Evolutionary conservation across 2,888 invertebrate genomes (phyloP), one percentile per base, ranked within the genome.

Genomic region (Stenodera caucasica): DNA sequence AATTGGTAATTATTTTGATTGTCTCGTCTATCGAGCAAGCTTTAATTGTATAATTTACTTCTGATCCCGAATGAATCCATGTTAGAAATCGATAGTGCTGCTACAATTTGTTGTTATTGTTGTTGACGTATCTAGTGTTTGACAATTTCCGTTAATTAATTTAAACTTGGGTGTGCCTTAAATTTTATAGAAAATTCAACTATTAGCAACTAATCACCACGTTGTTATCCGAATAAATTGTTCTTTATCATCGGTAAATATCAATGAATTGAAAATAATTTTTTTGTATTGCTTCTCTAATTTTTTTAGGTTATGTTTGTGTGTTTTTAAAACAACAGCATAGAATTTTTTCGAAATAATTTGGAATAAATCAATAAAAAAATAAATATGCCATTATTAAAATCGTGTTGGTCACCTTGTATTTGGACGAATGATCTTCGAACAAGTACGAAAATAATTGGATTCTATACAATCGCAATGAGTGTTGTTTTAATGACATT

Each of bases 381-480:
- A 15, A 18, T 9, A 18, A 86, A 78, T 75, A 92, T 92, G 91
- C 87, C 86, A 18, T 77, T 90, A 12, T 73, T 94, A 57, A 83
- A 88, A 71, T 89, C 92, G 0, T 94, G 92, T 78, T 94, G 94
- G 94, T 91, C 93, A 6, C 94, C 94, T 60, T 91, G 90, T 73
- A 89, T 94, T 73, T 94, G 93, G 91, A 89, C 90, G 45, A 88
- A 90, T 60, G 86, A 86, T 72, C 85, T 93, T 4, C 90, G 89
- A 77, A 84, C 86, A 30, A 94, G 92, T 9, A 89, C 90, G 74
- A 86, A 86, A 74, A 90, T 90, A 0, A 89, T 94, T 60, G 92
- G 92, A 0, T 87, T 85, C 23, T 95, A 95, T 73, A 90, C 93
- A 0, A 84, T 86, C 30, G 89, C 92, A 1, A 81, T 90, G 73